Evolutionary conservation across 1,140 invertebrate species (phyloP), one percentile per base, ranked within the genome.

Genomic region (Trichonephila clavipes): DNA sequence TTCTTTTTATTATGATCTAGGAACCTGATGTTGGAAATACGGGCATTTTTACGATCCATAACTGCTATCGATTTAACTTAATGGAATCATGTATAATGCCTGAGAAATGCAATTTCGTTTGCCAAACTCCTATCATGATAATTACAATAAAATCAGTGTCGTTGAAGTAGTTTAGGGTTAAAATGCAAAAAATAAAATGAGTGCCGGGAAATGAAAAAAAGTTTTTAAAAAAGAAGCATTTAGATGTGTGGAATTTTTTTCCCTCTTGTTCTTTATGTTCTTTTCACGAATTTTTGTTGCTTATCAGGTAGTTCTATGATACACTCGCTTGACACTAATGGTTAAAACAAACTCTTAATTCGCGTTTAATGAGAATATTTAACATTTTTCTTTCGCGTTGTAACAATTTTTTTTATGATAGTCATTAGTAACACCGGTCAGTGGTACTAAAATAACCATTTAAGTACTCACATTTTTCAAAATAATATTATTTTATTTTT

Each of bases 41-140:
- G 64, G 72, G 82, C 21, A 77, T 69, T 92, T 92, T 92, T 87
- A 92, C 66, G 91, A 92, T 92, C 91, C 91, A 92, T 87, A 92
- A 92, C 81, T 72, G 62, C 24, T 92, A 92, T 92, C 91, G 91
- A 92, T 87, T 92, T 87, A 86, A 59, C 90, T 66, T 92, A 92
- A 92, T 92, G 91, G 82, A 87, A 87, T 92, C 64, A 61, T 40
- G 64, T 92, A 86, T 87, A 92, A 92, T 92, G 82, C 64, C 64
- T 18, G 51, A 12, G 58, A 92, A 92, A 72, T 72, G 82, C 34
- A 87, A 59, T 92, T 92, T 92, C 61, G 77, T 6, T 61, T 92
- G 72, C 34, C 61, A 59, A 10, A 66, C 34, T 92, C 28, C 19
- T 44, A 64, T 85, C 81, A 85, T 8, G 18, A 85, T 92, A 92